These are phyloP conservation scores for Chrysolina haemoptera DNA, from an alignment of 2,888 invertebrate genomes.

Conservation along the genomic window DNA sequence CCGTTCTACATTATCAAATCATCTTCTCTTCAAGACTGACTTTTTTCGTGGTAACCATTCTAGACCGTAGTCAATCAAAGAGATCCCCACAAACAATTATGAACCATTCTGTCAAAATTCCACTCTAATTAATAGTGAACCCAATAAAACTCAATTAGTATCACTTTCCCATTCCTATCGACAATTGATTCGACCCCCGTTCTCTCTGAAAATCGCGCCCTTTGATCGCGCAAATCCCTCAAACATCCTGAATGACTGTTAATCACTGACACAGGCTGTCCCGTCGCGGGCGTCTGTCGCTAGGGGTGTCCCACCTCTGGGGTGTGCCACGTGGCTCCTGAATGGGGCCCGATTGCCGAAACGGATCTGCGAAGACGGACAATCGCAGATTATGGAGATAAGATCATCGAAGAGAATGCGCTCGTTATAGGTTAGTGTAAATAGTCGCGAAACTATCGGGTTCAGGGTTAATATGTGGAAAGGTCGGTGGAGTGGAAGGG, in stretches of 20 bases:
- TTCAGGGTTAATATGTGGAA: constrained; percentile 34
- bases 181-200: not conserved
- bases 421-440: constrained; percentile 45
- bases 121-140: too few relatives aligned
- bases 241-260: constrained; percentile 19
- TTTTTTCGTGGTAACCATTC: too few relatives aligned
- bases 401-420: constrained; percentile 38
- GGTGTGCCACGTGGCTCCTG: constrained; percentile 13
- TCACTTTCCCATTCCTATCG: not conserved
- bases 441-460: constrained; percentile 34
- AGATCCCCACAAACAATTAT: too few relatives aligned
- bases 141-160: not conserved
- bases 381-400: constrained; percentile 44
- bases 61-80: too few relatives aligned
- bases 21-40: too few relatives aligned
- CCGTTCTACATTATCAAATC: too few relatives aligned
- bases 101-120: too few relatives aligned
- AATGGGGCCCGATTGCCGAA: constrained; percentile 21
- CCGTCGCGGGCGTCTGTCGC: constrained; percentile 7
- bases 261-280: not conserved
- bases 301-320: constrained; percentile 1
- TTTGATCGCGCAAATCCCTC: constrained; percentile 10
- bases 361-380: constrained; percentile 13
- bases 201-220: not conserved
- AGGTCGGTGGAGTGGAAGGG: constrained; percentile 6